Evolutionary conservation across 2,888 invertebrate genomes (phyloP).

Genomic region (Macrophya annulata): DNA sequence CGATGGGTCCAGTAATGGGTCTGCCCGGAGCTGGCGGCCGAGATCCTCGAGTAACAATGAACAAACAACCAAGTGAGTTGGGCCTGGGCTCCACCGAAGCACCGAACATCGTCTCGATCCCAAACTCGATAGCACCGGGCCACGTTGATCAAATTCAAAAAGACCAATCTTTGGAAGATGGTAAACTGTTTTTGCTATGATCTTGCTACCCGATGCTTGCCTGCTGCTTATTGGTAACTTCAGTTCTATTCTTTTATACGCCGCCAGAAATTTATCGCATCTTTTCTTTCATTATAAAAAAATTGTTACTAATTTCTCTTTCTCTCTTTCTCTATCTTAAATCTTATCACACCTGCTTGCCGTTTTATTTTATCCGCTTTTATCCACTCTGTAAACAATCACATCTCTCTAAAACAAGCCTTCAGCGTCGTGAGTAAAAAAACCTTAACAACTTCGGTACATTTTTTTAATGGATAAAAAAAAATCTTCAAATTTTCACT

Average conservation of each 20-base stretch:
- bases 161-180: constrained; percentile 79
- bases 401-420: not conserved
- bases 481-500: too few relatives aligned
- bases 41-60: constrained; percentile 78
- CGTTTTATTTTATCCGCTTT: not conserved
- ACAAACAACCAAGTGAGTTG: constrained; percentile 87
- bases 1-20: constrained; percentile 80
- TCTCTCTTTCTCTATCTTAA: not conserved
- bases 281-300: not conserved
- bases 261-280: constrained; percentile 36
- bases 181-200: constrained; percentile 78
- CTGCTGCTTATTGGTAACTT: constrained; percentile 70
- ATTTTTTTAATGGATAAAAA: too few relatives aligned
- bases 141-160: constrained; percentile 77
- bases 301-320: not conserved
- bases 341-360: not conserved
- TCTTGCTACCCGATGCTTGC: constrained; percentile 79
- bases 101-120: constrained; percentile 75
- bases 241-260: constrained; percentile 37
- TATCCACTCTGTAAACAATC: not conserved
- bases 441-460: too few relatives aligned
- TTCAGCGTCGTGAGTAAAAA: too few relatives aligned
- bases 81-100: constrained; percentile 81
- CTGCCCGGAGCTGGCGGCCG: constrained; percentile 74
- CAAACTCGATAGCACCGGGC: constrained; percentile 76